Base-by-base conservation (phyloP, 2,113 vertebrate genomes). In the Toxotes jaculatrix region DNA sequence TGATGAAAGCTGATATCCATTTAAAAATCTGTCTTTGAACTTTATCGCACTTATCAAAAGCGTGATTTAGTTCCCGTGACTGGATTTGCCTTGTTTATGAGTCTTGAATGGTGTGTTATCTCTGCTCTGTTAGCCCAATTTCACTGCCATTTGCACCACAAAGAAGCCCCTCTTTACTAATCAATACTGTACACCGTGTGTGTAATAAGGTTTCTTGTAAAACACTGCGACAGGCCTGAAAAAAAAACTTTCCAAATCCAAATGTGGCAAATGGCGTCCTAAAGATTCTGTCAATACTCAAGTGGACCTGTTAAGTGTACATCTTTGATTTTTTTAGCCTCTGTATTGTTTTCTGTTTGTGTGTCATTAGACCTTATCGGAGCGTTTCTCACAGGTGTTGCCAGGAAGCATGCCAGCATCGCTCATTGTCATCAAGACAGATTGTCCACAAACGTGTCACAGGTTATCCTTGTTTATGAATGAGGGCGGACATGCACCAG, bases 381-480 rank as follows among this genome's bases (percentile, higher is more conserved):
- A 21, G 10, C 6, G n/a, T 31, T 73, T 74, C 57, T 68, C 76
- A 65, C 76, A 77, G 78, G 68, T 79, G 68, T 74, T 70, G 55
- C 81, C 51, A 49, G 80, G 73, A 80, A 38, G 34, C 5, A 1
- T 75, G 74, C 83, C 82, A 74, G 67, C 34, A n/a, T 77, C 55
- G 60, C 74, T 85, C 53, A 75, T 40, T 83, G 74, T 84, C 82
- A 82, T 78, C 4, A 3, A 74, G 77, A 80, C 77, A 34, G 69
- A 80, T 79, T 23, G 42, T 84, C 74, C 56, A 51, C 85, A 71
- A 78, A 79, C 75, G 55, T 40, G 53, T 56, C 65, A 62, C 87
- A 63, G 70, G 82, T 80, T 81, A 67, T 81, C 66, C 69, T 71
- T 70, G 53, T 84, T 91, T 89, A 91, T 90, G 82, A 86, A 91